Conservation (phyloP, 2,888 invertebrate species). For the Elaeidobius kamerunicus region DNA sequence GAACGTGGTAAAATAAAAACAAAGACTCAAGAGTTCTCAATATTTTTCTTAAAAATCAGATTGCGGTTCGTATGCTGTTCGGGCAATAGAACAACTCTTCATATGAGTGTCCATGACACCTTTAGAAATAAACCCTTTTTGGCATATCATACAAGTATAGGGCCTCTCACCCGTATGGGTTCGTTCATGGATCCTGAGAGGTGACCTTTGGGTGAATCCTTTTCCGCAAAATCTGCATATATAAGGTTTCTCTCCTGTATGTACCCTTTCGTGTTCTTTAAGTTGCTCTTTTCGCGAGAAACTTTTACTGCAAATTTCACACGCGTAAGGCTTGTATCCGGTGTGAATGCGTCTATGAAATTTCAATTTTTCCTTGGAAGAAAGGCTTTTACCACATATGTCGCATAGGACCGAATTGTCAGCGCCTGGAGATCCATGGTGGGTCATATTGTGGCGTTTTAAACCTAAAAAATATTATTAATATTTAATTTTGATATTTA, state of each 20-base stretch:
- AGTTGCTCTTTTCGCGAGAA: constrained; percentile 60
- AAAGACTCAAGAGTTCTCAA: not conserved
- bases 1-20: too few relatives aligned
- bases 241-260: constrained; percentile 61
- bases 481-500: too few relatives aligned
- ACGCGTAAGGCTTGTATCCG: constrained; percentile 52
- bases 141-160: constrained; percentile 56
- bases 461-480: constrained; percentile 31
- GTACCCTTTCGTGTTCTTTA: constrained; percentile 57
- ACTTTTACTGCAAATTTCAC: constrained; percentile 50
- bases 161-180: constrained; percentile 60
- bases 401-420: constrained; percentile 53
- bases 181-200: constrained; percentile 59
- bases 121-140: constrained; percentile 53
- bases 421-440: constrained; percentile 49
- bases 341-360: constrained; percentile 55
- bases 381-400: constrained; percentile 56
- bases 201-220: constrained; percentile 59
- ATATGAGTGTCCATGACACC: constrained; percentile 44
- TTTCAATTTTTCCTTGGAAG: constrained; percentile 53
- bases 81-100: constrained; percentile 38
- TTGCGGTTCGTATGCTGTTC: constrained; percentile 15
- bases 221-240: constrained; percentile 60
- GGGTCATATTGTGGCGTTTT: constrained; percentile 44
- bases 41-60: constrained; percentile 8